Evolutionary conservation across 2,888 invertebrate species (phyloP), one percentile per base, ranked within the genome.

Genomic region (Dendrolimus houi): DNA sequence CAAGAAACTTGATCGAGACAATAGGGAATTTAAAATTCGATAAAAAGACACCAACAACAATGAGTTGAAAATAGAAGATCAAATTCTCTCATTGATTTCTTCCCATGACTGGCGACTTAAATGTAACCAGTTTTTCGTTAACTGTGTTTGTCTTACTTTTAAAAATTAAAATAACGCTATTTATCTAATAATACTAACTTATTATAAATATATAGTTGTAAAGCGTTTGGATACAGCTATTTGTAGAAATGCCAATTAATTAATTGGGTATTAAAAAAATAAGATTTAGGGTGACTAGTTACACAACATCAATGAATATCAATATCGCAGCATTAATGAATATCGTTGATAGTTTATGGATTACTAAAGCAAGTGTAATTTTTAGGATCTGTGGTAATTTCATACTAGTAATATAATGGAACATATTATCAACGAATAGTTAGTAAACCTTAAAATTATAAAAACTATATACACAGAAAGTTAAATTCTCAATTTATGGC

Each of bases 51-150:
- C 12, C 9, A 10, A 81, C 79, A 80, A 81, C 76, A 71, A 29
- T 29, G 29, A 69, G 59, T 69, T 59, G 72, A 81, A 78, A 81
- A 74, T 72, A 71, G 68, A 66, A 70, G 12, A 64, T 71, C 72
- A 66, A 29, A 29, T 63, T 65, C 56, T 59, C 62, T 58, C 56
- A 61, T 63, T 64, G 57, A 54, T 52, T 53, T 52, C 41, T 56
- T 29, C 58, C 59, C 57, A 59, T 55, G 59, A 58, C 59, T 47
- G 9, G 47, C 7, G 47, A 47, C 9, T 47, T 47, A 47, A 14
- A 14, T 1, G 14, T 14, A 14, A 14, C 14, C 14, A 14, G 14
- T 14, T 14, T 14, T 14, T 14, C 1, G 14, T 14, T 14, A 14
- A 14, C 14, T 14, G 1, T 14, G 14, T 14, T 14, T 14, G 14